A percentile compares a stretch with the other conserved stretches of the same genome.
phyloP scores from a whole-genome alignment of 2,797 vertebrate genomes.

The Crocidura indochinensis region DNA sequence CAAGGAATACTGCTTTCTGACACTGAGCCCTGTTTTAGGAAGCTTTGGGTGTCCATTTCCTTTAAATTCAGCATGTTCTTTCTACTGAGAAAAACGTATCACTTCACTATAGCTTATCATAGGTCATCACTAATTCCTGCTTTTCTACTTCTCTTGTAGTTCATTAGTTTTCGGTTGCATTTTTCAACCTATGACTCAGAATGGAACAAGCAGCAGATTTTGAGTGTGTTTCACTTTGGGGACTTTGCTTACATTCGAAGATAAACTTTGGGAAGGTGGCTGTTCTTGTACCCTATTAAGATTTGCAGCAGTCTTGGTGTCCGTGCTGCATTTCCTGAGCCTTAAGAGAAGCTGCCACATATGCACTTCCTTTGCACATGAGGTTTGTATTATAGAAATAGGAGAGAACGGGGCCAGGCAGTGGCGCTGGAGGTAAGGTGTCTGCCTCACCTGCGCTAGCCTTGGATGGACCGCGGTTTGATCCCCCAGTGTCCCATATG shows the following conservation, averaged over 20 bases:
- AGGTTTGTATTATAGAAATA: not conserved
- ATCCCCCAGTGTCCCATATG: too few relatives aligned
- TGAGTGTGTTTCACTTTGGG: not conserved
- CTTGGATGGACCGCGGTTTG: too few relatives aligned
- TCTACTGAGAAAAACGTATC: not conserved
- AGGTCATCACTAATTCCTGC: not conserved
- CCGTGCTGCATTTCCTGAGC: not conserved
- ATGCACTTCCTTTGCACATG: not conserved
- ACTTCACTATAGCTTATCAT: not conserved
- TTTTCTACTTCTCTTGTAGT: not conserved
- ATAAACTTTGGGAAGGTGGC: not conserved
- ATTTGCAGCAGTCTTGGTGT: too few relatives aligned
- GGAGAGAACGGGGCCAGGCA: too few relatives aligned
- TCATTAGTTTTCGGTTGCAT: not conserved
- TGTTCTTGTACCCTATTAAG: not conserved
- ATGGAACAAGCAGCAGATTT: not conserved
- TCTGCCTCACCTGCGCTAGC: too few relatives aligned
- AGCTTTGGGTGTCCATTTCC: not conserved
- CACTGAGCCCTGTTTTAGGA: not conserved
- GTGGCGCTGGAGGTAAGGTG: too few relatives aligned
- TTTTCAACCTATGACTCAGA: not conserved
- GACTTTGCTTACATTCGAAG: not conserved
- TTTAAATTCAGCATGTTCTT: conserved; percentile 2
- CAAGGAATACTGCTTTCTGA: not conserved
- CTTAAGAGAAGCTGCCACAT: not conserved